Base-by-base conservation (phyloP, 2,113 vertebrate genomes). In the Rhea americana region DNA sequence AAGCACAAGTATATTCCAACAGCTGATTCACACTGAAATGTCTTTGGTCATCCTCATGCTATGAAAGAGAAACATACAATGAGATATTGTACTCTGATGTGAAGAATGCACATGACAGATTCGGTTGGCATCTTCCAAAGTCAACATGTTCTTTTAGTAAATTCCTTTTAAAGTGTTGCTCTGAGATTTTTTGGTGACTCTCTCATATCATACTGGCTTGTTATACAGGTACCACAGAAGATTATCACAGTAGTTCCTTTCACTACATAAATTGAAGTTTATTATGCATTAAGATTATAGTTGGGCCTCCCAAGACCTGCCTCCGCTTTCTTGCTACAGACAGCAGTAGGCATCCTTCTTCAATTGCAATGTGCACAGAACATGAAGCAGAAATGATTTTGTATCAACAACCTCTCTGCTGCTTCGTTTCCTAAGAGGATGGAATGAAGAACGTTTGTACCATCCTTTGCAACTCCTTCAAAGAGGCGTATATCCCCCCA, bases 21-120 rank as follows among this genome's bases (percentile, higher is more conserved):
- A 97, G 93, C 16, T 97, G 89, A 22, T 94, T 91, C 47, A 97
- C 90, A 91, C 75, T 26, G 85, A 98, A 96, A 39, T 14, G 80
- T 39, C 85, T 83, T 58, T 91, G 94, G 93, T 98, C 97, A 95
- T 98, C 98, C 43, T 56, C 96, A 53, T 35, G 20, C 98, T 98
- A 93, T 89, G 85, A 87, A 51, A 85, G 66, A 90, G 59, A 91
- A 85, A 47, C 26, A 22, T 25, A 81, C 4, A 89, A 62, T 74
- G 82, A 94, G 90, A 94, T 35, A 79, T 0, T n/a, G 35, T 26
- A 66, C 48, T 94, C 28, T 55, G 47, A 50, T 4, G 83, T 85
- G 50, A 81, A 94, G 26, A 56, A 80, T 2, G 18, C 15, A 13
- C 4, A 7, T 13, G 71, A 91, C 88, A 94, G 51, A 90, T 86